Percentiles rank a stretch among this genome's conserved stretches.
Conservation (phyloP, 2,888 invertebrate species). For the Balanococcus diminutus region DNA sequence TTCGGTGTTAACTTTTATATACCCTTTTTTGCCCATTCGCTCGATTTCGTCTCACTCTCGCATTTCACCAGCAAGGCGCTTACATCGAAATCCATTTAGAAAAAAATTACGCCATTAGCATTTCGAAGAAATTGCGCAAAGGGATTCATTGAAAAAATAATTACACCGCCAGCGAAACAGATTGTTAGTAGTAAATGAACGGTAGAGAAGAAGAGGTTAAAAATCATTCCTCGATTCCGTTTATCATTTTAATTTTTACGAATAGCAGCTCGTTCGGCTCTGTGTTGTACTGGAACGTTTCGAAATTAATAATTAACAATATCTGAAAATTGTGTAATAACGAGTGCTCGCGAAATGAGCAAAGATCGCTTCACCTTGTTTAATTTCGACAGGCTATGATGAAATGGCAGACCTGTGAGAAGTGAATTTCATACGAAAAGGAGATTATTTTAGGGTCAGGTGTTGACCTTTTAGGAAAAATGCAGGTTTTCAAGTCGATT, state of each 20-base stretch:
- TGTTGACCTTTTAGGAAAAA: too few species aligned
- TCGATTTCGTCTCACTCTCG: background rate
- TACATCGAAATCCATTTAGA: slow-evolving; percentile 27
- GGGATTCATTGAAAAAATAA: slow-evolving; percentile 34
- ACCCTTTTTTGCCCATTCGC: background rate
- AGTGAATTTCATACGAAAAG: too few species aligned
- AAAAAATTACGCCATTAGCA: slow-evolving; percentile 32
- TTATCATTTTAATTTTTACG: background rate
- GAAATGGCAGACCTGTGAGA: too few species aligned
- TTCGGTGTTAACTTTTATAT: slow-evolving; percentile 34
- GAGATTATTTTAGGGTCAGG: too few species aligned
- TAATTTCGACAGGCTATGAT: too few species aligned
- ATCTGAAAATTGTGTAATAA: background rate
- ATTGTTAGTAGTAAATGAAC: background rate
- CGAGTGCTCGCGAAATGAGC: background rate
- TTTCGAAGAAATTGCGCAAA: slow-evolving; percentile 32
- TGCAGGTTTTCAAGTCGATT: too few species aligned
- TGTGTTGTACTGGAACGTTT: background rate
- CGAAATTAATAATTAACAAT: slow-evolving; percentile 4
- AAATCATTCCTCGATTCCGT: background rate
- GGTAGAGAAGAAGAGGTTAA: background rate
- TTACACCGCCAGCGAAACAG: background rate
- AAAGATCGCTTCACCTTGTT: too few species aligned
- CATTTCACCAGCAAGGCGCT: background rate
- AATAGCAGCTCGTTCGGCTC: background rate